Evolutionary conservation across 2,888 invertebrate species (phyloP).

Genomic region (Drosophila mercatorum): DNA sequence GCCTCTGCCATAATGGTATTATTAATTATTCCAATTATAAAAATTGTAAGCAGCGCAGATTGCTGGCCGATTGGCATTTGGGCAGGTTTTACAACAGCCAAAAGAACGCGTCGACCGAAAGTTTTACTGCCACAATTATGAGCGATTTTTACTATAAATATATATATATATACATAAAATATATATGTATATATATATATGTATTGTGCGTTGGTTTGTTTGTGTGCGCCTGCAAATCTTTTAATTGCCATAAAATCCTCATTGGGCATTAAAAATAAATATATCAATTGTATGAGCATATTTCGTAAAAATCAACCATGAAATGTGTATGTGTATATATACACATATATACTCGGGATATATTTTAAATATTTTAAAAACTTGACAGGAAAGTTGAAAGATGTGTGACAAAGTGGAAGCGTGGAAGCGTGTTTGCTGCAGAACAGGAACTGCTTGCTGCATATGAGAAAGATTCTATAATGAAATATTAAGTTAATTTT

Average conservation of each 20-base stretch:
- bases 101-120: slow-evolving; percentile 43
- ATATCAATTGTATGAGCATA: slow-evolving; percentile 56
- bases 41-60: slow-evolving; percentile 73
- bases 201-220: slow-evolving; percentile 2
- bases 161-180: slow-evolving; percentile 18
- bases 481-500: background rate
- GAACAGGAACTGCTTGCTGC: too few relatives aligned
- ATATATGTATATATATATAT: slow-evolving; percentile 9
- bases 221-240: slow-evolving; percentile 66
- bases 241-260: slow-evolving; percentile 79
- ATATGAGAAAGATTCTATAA: background rate
- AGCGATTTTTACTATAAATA: slow-evolving; percentile 46
- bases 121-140: slow-evolving; percentile 70
- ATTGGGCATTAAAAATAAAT: slow-evolving; percentile 78
- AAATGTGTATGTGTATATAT: slow-evolving; percentile 16
- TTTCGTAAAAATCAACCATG: slow-evolving; percentile 4
- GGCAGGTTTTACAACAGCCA: slow-evolving; percentile 51
- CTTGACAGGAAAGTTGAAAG: background rate
- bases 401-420: background rate
- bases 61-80: slow-evolving; percentile 55
- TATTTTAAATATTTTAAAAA: slow-evolving; percentile 9
- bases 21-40: slow-evolving; percentile 85
- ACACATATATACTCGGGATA: background rate
- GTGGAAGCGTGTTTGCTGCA: background rate
- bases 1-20: slow-evolving; percentile 79